These are phyloP conservation scores for Sorex maritimensis DNA, from an alignment of 2,797 vertebrate genomes.

Conservation along the genomic window DNA sequence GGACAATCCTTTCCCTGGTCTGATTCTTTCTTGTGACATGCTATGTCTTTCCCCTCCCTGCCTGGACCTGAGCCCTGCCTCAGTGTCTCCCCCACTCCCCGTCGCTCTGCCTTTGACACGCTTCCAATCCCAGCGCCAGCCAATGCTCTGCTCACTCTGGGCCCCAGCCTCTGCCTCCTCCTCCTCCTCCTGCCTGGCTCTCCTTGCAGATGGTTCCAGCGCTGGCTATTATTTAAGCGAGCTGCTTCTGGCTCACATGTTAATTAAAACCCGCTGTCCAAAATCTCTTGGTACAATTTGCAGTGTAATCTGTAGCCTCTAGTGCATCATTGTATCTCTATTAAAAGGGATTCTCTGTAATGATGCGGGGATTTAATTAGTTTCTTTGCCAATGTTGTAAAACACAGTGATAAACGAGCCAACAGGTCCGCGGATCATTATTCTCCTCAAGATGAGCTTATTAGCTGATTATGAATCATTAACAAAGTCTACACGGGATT, in stretches of 20 bases:
- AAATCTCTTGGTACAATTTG: conserved; percentile 96
- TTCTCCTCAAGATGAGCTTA: conserved; percentile 96
- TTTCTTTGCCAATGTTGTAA: conserved; percentile 99
- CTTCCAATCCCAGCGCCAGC: not conserved
- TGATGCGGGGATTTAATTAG: conserved; percentile 99
- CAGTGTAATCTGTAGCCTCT: conserved; percentile 95
- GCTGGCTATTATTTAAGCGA: conserved; percentile 90
- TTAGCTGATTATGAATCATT: conserved; percentile 97
- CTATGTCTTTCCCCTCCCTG: not conserved
- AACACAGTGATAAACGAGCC: conserved; percentile 99
- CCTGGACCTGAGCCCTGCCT: not conserved
- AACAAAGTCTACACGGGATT: conserved; percentile 93
- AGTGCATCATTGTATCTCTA: conserved; percentile 99
- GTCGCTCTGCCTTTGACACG: not conserved
- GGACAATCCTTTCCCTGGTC: not conserved
- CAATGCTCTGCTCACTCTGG: not conserved
- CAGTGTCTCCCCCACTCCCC: not conserved
- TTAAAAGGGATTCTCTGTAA: conserved; percentile 99
- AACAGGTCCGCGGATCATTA: conserved; percentile 98
- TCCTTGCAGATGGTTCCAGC: conserved; percentile 88
- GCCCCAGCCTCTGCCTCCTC: conserved; percentile 13
- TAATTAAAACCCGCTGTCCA: conserved; percentile 96
- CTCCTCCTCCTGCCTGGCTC: conserved; percentile 68
- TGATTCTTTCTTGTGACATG: not conserved
- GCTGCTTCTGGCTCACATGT: conserved; percentile 92